These are phyloP conservation scores for Alligator sinensis DNA, from an alignment of 2,113 vertebrate genomes.

Conservation along the genomic window DNA sequence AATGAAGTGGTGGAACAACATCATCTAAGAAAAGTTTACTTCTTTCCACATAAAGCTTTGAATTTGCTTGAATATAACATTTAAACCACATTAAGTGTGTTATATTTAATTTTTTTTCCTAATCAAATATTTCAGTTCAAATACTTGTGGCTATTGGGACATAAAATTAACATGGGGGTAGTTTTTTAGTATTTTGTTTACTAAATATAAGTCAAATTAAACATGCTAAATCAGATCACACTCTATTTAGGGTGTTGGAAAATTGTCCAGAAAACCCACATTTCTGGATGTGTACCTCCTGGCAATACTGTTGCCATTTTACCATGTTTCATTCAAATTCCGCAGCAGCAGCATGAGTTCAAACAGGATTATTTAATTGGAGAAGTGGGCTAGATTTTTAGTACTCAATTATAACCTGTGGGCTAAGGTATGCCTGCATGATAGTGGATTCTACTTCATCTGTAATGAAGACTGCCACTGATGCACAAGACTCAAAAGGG, in stretches of 20 bases:
- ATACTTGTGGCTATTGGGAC: too few relatives aligned
- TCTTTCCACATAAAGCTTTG: too few relatives aligned
- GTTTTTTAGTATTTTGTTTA: too few relatives aligned
- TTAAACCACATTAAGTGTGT: too few relatives aligned
- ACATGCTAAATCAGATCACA: too few relatives aligned
- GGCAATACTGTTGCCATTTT: not conserved
- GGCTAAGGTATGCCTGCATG: conserved; percentile 35
- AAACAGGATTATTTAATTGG: conserved; percentile 9
- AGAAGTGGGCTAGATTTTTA: conserved; percentile 2
- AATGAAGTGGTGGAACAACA: too few relatives aligned
- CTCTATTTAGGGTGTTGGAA: not conserved
- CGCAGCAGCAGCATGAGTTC: not conserved
- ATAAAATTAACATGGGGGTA: too few relatives aligned
- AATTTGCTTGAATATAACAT: too few relatives aligned
- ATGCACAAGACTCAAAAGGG: not conserved
- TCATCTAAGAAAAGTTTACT: too few relatives aligned
- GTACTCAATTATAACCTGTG: conserved; percentile 22
- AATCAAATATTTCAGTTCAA: too few relatives aligned
- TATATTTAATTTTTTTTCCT: too few relatives aligned
- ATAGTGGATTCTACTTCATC: not conserved
- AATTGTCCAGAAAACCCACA: not conserved
- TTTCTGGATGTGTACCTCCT: not conserved
- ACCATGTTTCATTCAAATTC: not conserved
- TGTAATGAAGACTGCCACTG: not conserved
- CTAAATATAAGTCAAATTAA: too few relatives aligned